Evolutionary conservation across 2,888 invertebrate genomes (phyloP).

Genomic region (Watsonalla binaria): DNA sequence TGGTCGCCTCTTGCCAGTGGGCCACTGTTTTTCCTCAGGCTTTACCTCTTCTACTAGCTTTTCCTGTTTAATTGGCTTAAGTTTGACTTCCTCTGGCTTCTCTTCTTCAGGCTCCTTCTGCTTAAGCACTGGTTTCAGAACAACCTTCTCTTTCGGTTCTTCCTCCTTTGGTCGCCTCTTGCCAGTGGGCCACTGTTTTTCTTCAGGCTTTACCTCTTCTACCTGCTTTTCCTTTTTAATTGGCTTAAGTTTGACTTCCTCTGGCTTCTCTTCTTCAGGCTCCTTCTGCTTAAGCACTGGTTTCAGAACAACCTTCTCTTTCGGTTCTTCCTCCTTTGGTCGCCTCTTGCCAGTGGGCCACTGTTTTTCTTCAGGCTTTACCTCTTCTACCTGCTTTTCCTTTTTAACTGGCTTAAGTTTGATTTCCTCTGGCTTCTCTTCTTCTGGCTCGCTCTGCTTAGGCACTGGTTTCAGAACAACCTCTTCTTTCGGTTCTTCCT

Average conservation of each 20-base stretch:
- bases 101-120: slow-evolving; percentile 38
- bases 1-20: slow-evolving; percentile 25
- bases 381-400: slow-evolving; percentile 23
- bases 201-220: slow-evolving; percentile 50
- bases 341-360: slow-evolving; percentile 33
- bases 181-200: slow-evolving; percentile 47
- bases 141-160: slow-evolving; percentile 36
- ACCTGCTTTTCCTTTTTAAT: slow-evolving; percentile 19
- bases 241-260: slow-evolving; percentile 48
- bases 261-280: slow-evolving; percentile 47
- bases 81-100: slow-evolving; percentile 47
- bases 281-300: slow-evolving; percentile 31
- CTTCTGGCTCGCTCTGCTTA: slow-evolving; percentile 23
- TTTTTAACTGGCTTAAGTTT: slow-evolving; percentile 47
- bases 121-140: slow-evolving; percentile 37
- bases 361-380: slow-evolving; percentile 29
- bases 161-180: slow-evolving; percentile 50
- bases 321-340: slow-evolving; percentile 37
- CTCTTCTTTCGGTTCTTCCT: slow-evolving; percentile 42
- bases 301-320: slow-evolving; percentile 36
- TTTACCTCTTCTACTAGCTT: slow-evolving; percentile 27
- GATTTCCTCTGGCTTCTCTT: slow-evolving; percentile 54
- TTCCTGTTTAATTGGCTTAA: slow-evolving; percentile 29
- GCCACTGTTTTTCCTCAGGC: slow-evolving; percentile 42
- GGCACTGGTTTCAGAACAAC: slow-evolving; percentile 49